Base-by-base conservation (phyloP, 2,113 vertebrate genomes). In the Holacanthus passer region DNA sequence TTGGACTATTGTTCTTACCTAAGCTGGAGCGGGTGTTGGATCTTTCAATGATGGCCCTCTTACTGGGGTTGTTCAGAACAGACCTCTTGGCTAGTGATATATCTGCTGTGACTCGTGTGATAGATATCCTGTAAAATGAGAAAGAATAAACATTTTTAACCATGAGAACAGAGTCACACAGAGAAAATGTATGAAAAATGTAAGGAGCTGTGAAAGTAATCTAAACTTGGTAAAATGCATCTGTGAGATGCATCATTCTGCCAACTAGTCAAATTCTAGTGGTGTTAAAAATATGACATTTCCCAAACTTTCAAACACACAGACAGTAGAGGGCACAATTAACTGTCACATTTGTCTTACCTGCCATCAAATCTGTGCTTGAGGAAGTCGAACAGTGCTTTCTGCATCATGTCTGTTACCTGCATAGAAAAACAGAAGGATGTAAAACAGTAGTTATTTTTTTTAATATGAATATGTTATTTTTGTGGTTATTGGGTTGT, bases 341-440 rank as follows among this genome's bases (percentile, higher is more conserved):
- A 45, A 29, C 2, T 20, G 55, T 48, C 24, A n/a, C 41, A 31
- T n/a, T 14, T 1, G n/a, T 71, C 94, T 94, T 82, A 98, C 98
- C 98, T 97, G 94, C 98, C 98, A 16, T 99, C 98, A 80, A 99
- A 99, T 77, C 97, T 96, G 92, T 99, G 98, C 92, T 99, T 99
- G 82, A 99, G 91, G 93, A 99, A 99, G 91, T 99, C 98, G 14
- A 99, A 99, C 69, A 99, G 95, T 8, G 98, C 98, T 92, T 99
- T 99, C 93, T 99, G 98, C 98, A 99, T 99, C 98, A 99, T 99
- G 92, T 99, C 98, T 20, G 98, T 99, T 3, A 99, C 98, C 97
- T 98, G 93, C 20, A 16, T 0, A 71, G 8, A 47, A 45, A 47
- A 58, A 48, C 10, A 62, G 11, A 5, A 48, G 45, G 19, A 22